Conservation (phyloP, 2,113 vertebrate genomes). For the Canis aureus region DNA sequence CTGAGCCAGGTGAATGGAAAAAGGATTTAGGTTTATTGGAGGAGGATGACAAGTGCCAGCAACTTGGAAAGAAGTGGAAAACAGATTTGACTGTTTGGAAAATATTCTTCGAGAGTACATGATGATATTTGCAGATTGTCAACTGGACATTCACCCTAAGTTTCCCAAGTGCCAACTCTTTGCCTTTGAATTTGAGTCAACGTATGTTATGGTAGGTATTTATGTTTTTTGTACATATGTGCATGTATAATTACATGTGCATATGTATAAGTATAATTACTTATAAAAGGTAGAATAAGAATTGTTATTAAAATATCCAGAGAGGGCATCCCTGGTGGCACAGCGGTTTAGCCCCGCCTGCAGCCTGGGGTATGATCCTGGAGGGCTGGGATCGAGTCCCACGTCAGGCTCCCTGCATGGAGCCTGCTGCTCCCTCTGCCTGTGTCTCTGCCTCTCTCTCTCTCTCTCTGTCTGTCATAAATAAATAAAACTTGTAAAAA, state of each 20-base stretch:
- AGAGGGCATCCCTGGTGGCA: not conserved
- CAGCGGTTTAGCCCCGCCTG: no score
- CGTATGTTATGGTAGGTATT: not conserved
- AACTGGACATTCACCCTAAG: not conserved
- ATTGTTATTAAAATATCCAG: not conserved
- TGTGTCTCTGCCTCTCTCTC: no score
- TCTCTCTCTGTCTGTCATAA: no score
- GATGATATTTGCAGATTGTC: slow-evolving; percentile 53
- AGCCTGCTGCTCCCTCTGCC: no score
- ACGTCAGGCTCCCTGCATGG: no score
- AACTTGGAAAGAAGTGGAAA: slow-evolving; percentile 52
- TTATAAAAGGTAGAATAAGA: not conserved
- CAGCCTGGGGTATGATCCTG: no score
- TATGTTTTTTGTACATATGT: not conserved
- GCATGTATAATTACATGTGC: not conserved
- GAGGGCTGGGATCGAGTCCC: no score
- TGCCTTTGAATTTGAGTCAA: not conserved
- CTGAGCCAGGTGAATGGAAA: slow-evolving; percentile 42
- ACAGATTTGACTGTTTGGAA: not conserved
- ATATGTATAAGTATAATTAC: not conserved
- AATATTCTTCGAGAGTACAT: slow-evolving; percentile 13
- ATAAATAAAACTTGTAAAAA: no score
- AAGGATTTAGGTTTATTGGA: slow-evolving; percentile 53
- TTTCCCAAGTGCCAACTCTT: not conserved
- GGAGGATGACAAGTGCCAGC: not conserved